Evolutionary conservation across 1,140 invertebrate genomes (phyloP), one percentile per base, ranked within the genome.

Genomic region (Drosophila dunni): DNA sequence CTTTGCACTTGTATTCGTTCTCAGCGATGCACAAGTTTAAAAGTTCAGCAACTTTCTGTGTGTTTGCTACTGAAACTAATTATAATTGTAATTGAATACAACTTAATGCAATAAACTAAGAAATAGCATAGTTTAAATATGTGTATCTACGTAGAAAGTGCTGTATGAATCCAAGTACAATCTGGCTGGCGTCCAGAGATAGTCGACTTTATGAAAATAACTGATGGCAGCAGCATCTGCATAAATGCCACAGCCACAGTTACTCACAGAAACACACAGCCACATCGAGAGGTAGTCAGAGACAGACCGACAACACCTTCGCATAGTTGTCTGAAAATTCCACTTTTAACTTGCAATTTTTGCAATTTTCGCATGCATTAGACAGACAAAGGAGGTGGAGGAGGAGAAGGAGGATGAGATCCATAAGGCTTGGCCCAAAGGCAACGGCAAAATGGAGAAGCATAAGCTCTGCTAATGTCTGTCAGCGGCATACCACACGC

Each of bases 401-500:
- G 8, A 10, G 8, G 44, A 15, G 17, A 45, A 7, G 44, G 42
- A 38, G 29, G 42, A 48, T 29, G 24, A 10, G 29, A 38, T 53
- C 48, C 20, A 42, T 20, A 33, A 7, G 38, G n/a, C 50, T 64
- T 13, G 40, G 24, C 36, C 36, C 13, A 5, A 42, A 56, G 62
- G 48, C 13, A 40, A 29, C 24, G 6, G 24, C 24, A 29, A 29
- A 29, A 29, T 0, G 24, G 24, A 29, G 2, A 45, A 62, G 46
- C 62, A 82, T 64, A 82, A 81, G 79, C 79, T 63, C 69, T 78
- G 75, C 79, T 82, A 82, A 82, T 81, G 79, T 82, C 69, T 78
- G 77, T 78, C 75, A 79, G 77, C 77, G 79, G 79, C 56, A 40
- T 65, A 70, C 79, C 79, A 20, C 79, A 81, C 71, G 70, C 75